Conservation (phyloP, 2,797 vertebrate genomes). For the Eremophila alpestris region DNA sequence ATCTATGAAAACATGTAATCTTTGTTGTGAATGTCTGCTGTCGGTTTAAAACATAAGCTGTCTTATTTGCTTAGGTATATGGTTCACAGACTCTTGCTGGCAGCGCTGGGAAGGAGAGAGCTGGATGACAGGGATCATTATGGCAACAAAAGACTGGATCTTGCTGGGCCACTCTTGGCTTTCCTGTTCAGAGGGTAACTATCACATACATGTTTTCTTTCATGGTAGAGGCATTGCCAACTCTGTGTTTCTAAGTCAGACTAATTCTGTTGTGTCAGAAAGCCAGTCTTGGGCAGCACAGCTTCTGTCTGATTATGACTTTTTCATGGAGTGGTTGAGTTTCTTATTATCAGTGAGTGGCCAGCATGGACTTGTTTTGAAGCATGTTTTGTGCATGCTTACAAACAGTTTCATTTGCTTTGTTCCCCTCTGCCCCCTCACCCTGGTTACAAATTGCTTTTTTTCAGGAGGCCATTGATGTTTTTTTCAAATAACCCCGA, state of each 20-base stretch:
- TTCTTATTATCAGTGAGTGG: not conserved
- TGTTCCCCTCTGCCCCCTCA: rapidly evolving
- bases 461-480: not conserved
- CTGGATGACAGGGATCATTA: constrained; percentile 99
- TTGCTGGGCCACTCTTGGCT: constrained; percentile 92
- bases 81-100: constrained; percentile 93
- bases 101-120: constrained; percentile 92
- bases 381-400: not conserved
- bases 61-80: constrained; percentile 84
- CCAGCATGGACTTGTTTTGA: not conserved
- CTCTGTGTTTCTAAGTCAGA: not conserved
- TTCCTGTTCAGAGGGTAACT: constrained; percentile 95
- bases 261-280: not conserved
- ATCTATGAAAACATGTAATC: not conserved
- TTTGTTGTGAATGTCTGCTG: not conserved
- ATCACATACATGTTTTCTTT: not conserved
- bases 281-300: not conserved
- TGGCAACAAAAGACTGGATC: constrained; percentile 97
- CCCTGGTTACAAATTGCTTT: not conserved
- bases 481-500: not conserved
- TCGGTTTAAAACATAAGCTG: not conserved
- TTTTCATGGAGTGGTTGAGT: not conserved
- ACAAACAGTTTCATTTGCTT: not conserved
- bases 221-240: not conserved
- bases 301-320: not conserved